These are phyloP conservation scores for Plutella xylostella DNA, from an alignment of 2,888 invertebrate genomes.

Conservation along the genomic window DNA sequence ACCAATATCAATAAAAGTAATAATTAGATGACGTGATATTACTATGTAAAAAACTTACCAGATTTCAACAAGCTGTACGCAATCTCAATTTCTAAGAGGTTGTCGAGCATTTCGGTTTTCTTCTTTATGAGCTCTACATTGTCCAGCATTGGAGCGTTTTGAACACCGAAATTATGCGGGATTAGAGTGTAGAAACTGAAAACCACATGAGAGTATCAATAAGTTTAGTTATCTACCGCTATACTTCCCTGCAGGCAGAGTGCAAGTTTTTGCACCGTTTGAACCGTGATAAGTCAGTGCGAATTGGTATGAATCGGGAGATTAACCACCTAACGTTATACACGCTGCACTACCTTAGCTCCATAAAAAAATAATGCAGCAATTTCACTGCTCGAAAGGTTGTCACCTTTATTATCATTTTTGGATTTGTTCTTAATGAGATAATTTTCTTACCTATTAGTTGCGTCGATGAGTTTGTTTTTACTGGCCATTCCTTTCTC, in stretches of 20 bases:
- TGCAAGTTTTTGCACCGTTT: not conserved
- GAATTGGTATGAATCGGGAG: too few species aligned
- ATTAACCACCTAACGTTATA: too few species aligned
- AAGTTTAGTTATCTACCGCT: not conserved
- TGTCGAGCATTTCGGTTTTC: slow-evolving; percentile 88
- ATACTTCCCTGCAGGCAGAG: not conserved
- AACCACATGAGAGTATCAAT: not conserved
- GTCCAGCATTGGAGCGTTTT: slow-evolving; percentile 84
- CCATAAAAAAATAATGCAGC: too few species aligned
- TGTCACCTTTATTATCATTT: not conserved
- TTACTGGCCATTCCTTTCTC: slow-evolving; percentile 54
- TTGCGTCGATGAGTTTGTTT: slow-evolving; percentile 80
- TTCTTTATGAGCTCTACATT: slow-evolving; percentile 76
- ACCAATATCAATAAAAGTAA: too few species aligned
- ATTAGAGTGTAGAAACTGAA: slow-evolving; percentile 90
- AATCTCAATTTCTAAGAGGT: slow-evolving; percentile 93
- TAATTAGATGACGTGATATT: too few species aligned
- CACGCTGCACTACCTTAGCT: too few species aligned
- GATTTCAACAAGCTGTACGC: slow-evolving; percentile 88
- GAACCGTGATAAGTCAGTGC: too few species aligned
- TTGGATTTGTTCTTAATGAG: not conserved
- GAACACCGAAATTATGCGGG: slow-evolving; percentile 93
- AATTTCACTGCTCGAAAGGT: too few species aligned
- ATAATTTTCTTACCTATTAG: slow-evolving; percentile 72
- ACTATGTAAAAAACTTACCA: slow-evolving; percentile 40